Conservation (phyloP, 2,797 vertebrate species). For the Triplophysa yarkandensis region DNA sequence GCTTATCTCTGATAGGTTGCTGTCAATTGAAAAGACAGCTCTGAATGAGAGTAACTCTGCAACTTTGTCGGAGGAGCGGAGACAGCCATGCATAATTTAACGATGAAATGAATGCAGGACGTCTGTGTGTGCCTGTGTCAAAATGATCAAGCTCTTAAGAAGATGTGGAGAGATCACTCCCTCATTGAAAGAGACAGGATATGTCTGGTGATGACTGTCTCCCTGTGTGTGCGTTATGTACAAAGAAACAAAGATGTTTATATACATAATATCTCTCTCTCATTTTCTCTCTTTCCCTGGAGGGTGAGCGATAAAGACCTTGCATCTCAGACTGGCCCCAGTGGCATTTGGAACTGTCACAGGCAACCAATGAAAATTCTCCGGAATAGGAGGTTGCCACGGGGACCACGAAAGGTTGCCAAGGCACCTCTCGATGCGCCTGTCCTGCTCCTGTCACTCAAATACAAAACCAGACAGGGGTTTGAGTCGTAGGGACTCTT, state of each 20-base stretch:
- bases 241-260: not conserved
- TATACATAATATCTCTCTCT: not conserved
- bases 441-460: constrained; percentile 47
- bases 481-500: constrained; percentile 25
- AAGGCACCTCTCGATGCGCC: constrained; percentile 17
- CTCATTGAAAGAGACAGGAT: not conserved
- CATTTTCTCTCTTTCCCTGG: constrained; percentile 21
- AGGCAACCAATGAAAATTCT: constrained; percentile 36
- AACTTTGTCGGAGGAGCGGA: constrained; percentile 2
- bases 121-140: constrained; percentile 32
- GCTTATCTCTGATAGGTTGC: constrained; percentile 9
- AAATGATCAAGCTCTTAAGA: constrained; percentile 14
- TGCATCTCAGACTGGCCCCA: constrained; percentile 36
- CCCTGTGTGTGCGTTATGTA: not conserved
- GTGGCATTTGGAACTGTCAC: constrained; percentile 41
- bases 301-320: constrained; percentile 34
- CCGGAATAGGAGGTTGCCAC: constrained; percentile 41
- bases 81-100: constrained; percentile 32
- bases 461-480: constrained; percentile 24
- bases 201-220: not conserved
- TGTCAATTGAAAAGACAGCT: constrained; percentile 2
- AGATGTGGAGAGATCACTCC: not conserved
- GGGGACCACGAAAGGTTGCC: constrained; percentile 38
- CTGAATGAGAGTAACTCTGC: constrained; percentile 12
- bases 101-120: constrained; percentile 16